A percentile compares a stretch with the other conserved stretches of the same genome.
phyloP scores from a whole-genome alignment of 2,797 vertebrate genomes.

The Mormyrus proboscirostris region DNA sequence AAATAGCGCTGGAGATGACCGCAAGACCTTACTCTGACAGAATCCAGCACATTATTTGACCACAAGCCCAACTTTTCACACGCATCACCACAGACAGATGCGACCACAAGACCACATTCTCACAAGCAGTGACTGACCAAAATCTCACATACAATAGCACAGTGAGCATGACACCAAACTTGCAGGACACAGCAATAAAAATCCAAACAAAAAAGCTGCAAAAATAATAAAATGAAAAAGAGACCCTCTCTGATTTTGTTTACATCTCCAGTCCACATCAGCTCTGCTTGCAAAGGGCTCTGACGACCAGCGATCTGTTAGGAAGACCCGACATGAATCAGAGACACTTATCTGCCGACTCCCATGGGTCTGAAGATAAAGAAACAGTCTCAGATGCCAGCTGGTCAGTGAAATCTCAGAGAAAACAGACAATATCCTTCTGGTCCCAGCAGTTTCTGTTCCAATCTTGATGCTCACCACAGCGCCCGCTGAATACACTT shows the following conservation, averaged over 20 bases:
- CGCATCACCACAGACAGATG: neutral
- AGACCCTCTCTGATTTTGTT: neutral
- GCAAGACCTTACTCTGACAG: neutral
- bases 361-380: conserved; percentile 53
- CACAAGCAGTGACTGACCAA: neutral
- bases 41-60: neutral
- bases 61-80: neutral
- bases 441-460: neutral
- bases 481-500: neutral
- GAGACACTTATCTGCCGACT: conserved; percentile 54
- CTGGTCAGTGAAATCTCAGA: neutral
- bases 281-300: neutral
- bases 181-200: neutral
- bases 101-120: neutral
- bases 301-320: neutral
- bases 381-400: conserved; percentile 18
- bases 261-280: neutral
- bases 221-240: neutral
- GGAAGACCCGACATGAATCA: conserved; percentile 63
- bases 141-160: neutral
- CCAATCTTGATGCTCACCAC: neutral
- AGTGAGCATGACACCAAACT: neutral
- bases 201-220: neutral
- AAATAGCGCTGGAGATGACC: neutral
- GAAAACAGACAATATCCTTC: neutral